These are phyloP conservation scores for Oryzaephilus surinamensis DNA, from an alignment of 1,140 invertebrate species.

Conservation along the genomic window DNA sequence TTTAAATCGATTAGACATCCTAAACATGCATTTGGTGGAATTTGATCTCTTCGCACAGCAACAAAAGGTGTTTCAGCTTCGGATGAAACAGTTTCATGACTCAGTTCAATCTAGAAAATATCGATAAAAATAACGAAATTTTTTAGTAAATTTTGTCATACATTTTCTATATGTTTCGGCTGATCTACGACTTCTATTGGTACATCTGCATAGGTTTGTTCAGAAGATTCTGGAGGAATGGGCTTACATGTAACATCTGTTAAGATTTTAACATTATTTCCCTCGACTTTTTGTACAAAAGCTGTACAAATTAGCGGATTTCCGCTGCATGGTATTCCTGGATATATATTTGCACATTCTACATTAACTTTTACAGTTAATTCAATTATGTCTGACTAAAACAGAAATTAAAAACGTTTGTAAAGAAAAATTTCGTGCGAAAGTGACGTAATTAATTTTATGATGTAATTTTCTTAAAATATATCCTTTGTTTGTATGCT, in stretches of 20 bases:
- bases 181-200: neutral
- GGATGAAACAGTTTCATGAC: constrained; percentile 12
- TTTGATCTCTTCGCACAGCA: constrained; percentile 8
- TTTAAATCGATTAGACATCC: constrained; percentile 28
- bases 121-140: constrained; percentile 2
- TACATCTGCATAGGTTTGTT: constrained; percentile 3
- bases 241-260: constrained; percentile 18
- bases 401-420: too few relatives aligned
- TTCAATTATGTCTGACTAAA: constrained; percentile 16
- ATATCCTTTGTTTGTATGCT: too few relatives aligned
- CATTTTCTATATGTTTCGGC: too few relatives aligned
- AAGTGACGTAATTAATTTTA: too few relatives aligned
- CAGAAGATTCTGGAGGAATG: constrained; percentile 10
- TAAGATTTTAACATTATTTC: too few relatives aligned
- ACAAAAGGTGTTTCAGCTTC: constrained; percentile 17
- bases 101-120: constrained; percentile 15
- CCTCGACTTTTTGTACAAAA: constrained; percentile 9
- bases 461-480: too few relatives aligned
- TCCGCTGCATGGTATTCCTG: constrained; percentile 18
- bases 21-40: constrained; percentile 16
- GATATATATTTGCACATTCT: constrained; percentile 14
- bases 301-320: constrained; percentile 16
- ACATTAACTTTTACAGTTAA: constrained; percentile 13
- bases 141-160: too few relatives aligned
- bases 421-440: too few relatives aligned